A percentile compares a stretch with the other conserved stretches of the same genome.
Evolutionary conservation across 2,797 vertebrate species (phyloP).

Genomic region (Spinus olivaceus): DNA sequence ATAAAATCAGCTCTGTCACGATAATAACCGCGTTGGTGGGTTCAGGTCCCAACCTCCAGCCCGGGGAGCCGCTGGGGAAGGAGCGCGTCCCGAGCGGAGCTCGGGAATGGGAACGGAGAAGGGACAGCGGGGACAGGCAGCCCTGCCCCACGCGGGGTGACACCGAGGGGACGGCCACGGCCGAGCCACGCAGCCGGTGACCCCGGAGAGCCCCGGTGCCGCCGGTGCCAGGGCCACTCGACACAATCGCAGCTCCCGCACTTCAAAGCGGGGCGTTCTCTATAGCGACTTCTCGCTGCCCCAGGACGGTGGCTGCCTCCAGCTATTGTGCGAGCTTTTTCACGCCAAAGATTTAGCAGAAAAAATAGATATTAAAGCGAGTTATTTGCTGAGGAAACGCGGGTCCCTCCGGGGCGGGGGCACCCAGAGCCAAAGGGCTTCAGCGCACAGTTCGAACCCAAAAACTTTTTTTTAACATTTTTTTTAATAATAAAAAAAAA

Average conservation of each 20-base stretch:
- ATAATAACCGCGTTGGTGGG: neutral
- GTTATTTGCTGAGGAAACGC: neutral
- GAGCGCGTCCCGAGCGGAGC: neutral
- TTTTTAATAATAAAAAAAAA: neutral
- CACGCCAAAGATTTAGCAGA: constrained; percentile 35
- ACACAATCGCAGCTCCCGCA: constrained; percentile 20
- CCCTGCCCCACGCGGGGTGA: neutral
- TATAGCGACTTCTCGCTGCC: constrained; percentile 56
- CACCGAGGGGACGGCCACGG: neutral
- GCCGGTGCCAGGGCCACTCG: neutral
- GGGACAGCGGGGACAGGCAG: neutral
- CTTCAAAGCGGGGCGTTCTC: constrained; percentile 45
- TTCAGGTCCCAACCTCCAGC: neutral
- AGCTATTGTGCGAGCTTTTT: constrained; percentile 36
- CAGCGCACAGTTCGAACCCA: neutral
- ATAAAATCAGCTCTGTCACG: constrained; percentile 23
- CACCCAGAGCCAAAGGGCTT: neutral
- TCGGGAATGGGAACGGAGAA: neutral
- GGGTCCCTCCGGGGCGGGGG: neutral
- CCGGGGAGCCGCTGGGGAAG: neutral
- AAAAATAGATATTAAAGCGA: neutral
- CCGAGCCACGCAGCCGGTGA: neutral
- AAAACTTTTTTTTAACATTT: neutral
- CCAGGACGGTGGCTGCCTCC: constrained; percentile 21
- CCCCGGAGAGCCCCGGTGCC: neutral